Conservation (phyloP, 2,113 vertebrate species). For the Notarius quadriscutis region DNA sequence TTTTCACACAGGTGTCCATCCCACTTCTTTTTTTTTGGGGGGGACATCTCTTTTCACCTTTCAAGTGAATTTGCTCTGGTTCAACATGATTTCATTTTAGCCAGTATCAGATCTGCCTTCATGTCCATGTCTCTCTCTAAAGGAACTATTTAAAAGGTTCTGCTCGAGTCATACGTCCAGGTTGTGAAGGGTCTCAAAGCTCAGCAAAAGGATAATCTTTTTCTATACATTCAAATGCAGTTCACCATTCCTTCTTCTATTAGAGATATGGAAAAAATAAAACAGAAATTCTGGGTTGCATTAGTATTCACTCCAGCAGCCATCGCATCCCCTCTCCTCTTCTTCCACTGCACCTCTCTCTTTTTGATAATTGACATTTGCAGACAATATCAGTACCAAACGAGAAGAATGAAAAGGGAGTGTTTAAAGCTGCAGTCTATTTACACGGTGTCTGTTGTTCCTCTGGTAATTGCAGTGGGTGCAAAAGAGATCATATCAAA, state of each 20-base stretch:
- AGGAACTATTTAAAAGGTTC: constrained; percentile 1
- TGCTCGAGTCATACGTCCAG: neutral
- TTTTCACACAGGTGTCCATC: neutral
- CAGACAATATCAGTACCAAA: constrained; percentile 71
- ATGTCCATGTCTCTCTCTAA: constrained; percentile 1
- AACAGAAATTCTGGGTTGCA: constrained; percentile 4
- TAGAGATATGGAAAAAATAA: neutral
- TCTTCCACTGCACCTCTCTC: constrained; percentile 17
- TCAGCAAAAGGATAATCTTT: neutral
- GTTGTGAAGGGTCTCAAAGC: neutral
- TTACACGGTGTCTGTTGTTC: constrained; percentile 67
- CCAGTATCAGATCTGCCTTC: constrained; percentile 12
- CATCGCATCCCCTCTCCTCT: neutral
- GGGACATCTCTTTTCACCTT: neutral
- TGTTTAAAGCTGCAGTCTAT: constrained; percentile 61
- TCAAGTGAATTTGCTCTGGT: constrained; percentile 3
- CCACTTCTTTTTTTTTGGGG: neutral
- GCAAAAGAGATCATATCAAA: constrained; percentile 59
- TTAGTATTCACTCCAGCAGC: constrained; percentile 46
- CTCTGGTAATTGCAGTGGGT: constrained; percentile 69
- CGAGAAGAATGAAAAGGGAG: constrained; percentile 63
- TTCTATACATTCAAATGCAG: neutral
- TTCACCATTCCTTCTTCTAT: constrained; percentile 19
- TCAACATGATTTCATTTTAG: neutral
- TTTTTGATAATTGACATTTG: constrained; percentile 74